A percentile compares a stretch with the other conserved stretches of the same genome.
Conservation (phyloP, 2,797 vertebrate genomes). For the Sebastiscus albofasciatus region DNA sequence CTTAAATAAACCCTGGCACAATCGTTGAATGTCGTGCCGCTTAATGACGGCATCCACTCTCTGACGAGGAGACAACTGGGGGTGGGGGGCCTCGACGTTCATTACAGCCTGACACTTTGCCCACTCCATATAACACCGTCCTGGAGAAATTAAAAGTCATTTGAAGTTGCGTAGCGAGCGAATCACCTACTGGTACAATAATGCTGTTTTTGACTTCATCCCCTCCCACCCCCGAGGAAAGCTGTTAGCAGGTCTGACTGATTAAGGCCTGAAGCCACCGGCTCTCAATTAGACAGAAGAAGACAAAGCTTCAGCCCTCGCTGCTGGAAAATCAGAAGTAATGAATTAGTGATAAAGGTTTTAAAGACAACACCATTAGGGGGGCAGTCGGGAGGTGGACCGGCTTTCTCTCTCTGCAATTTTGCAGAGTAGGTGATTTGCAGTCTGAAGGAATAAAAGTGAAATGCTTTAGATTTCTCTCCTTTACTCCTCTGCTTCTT, state of each 20-base stretch:
- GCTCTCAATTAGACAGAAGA: slow-evolving; percentile 58
- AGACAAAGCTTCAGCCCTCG: slow-evolving; percentile 57
- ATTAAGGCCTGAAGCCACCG: slow-evolving; percentile 52
- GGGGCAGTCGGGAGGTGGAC: slow-evolving; percentile 29
- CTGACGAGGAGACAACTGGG: slow-evolving; percentile 17
- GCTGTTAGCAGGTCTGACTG: slow-evolving; percentile 56
- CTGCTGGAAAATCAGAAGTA: slow-evolving; percentile 61
- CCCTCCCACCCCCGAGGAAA: slow-evolving; percentile 21
- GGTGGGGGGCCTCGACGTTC: slow-evolving; percentile 4
- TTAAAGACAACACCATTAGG: slow-evolving; percentile 71
- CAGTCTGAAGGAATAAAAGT: slow-evolving; percentile 39
- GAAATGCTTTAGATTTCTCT: slow-evolving; percentile 27
- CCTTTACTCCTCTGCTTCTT: not conserved
- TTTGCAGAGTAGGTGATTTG: slow-evolving; percentile 52
- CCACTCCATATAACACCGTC: slow-evolving; percentile 41
- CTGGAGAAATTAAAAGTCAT: slow-evolving; percentile 53
- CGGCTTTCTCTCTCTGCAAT: slow-evolving; percentile 31
- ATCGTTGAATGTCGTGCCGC: not conserved
- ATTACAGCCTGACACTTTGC: slow-evolving; percentile 50
- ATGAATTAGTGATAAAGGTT: slow-evolving; percentile 75
- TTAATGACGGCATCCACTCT: slow-evolving; percentile 27
- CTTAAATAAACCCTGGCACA: slow-evolving; percentile 5
- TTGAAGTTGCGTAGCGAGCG: slow-evolving; percentile 38
- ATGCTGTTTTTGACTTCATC: slow-evolving; percentile 48
- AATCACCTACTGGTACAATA: slow-evolving; percentile 45